A percentile compares a stretch with the other conserved stretches of the same genome.
Evolutionary conservation across 2,797 vertebrate species (phyloP).

Genomic region (Erithacus rubecula): DNA sequence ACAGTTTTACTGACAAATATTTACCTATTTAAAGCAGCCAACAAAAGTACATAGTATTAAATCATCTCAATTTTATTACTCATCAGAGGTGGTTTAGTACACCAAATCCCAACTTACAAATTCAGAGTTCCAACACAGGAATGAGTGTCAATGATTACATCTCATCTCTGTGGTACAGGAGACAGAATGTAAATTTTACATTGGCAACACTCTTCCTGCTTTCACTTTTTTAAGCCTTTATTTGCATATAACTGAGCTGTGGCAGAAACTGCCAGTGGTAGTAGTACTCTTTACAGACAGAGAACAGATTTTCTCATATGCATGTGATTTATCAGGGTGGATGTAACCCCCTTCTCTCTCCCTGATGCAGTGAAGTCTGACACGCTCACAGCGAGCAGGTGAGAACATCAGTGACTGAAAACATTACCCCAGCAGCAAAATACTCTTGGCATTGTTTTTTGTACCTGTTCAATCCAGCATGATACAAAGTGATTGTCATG

Average conservation of each 20-base stretch:
- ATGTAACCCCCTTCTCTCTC: background rate
- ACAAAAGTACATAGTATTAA: conserved; percentile 12
- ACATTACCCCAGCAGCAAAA: background rate
- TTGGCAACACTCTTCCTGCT: background rate
- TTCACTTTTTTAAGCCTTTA: background rate
- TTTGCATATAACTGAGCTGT: background rate
- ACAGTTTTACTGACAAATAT: conserved; percentile 48
- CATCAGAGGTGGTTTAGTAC: background rate
- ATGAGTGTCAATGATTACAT: background rate
- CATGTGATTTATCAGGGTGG: background rate
- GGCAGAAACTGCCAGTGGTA: background rate
- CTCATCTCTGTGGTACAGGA: background rate
- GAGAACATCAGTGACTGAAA: background rate
- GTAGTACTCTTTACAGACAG: background rate
- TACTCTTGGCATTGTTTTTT: background rate
- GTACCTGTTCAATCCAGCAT: background rate
- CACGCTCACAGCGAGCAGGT: background rate
- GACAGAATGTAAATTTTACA: background rate
- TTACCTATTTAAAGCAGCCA: conserved; percentile 28
- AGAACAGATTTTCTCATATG: background rate
- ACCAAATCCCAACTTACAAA: background rate
- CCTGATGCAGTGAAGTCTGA: background rate
- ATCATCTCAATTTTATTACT: conserved; percentile 11
- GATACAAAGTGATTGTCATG: background rate
- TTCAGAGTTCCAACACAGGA: background rate